These are phyloP conservation scores for Diprion similis DNA, from an alignment of 1,140 invertebrate species.

Conservation along the genomic window DNA sequence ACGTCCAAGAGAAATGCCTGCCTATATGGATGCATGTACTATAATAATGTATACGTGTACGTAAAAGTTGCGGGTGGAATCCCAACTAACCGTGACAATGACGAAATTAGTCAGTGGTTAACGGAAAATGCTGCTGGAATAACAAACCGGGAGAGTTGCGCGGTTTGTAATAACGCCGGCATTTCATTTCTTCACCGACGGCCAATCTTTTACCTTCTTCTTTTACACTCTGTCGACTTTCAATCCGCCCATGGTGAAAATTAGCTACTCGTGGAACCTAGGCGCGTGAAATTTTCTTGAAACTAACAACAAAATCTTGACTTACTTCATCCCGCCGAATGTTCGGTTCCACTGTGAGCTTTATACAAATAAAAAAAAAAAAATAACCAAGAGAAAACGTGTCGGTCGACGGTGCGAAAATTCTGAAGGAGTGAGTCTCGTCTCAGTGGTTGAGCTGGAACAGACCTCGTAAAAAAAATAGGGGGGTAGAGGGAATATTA, in stretches of 20 bases:
- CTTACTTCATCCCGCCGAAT: too few relatives aligned
- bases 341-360: too few relatives aligned
- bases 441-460: too few relatives aligned
- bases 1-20: background rate
- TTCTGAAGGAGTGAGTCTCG: too few relatives aligned
- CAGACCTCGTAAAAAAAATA: too few relatives aligned
- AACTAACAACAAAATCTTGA: too few relatives aligned
- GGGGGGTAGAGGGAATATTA: background rate
- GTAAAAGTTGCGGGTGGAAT: background rate
- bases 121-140: background rate
- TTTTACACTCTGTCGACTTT: background rate
- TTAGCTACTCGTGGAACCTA: background rate
- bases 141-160: background rate
- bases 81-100: constrained; percentile 1
- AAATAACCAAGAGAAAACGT: too few relatives aligned
- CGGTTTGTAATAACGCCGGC: background rate
- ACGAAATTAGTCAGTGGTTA: constrained; percentile 7
- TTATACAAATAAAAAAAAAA: too few relatives aligned
- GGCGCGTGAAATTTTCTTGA: too few relatives aligned
- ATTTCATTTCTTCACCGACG: background rate
- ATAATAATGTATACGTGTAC: background rate
- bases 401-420: too few relatives aligned
- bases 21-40: background rate
- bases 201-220: background rate
- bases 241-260: background rate